A percentile compares a stretch with the other conserved stretches of the same genome.
These are phyloP conservation scores for Diadumene lineata DNA, from an alignment of 92 coral and sea anemone species.

Conservation along the genomic window DNA sequence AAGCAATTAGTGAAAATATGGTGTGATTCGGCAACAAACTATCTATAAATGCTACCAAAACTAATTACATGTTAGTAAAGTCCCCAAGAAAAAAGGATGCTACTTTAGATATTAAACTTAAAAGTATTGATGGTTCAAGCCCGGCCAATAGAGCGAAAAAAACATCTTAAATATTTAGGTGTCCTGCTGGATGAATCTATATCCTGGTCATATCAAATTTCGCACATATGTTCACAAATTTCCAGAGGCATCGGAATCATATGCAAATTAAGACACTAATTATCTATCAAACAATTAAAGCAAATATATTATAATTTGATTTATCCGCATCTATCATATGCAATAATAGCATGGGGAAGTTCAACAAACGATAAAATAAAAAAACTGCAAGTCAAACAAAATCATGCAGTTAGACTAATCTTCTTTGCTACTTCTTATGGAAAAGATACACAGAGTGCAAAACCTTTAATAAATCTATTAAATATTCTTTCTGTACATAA, in stretches of 20 bases:
- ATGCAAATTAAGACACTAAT: constrained; percentile 46
- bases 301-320: constrained; percentile 46
- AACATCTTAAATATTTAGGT: constrained; percentile 43
- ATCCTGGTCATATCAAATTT: too few species aligned
- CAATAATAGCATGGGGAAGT: too few species aligned
- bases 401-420: constrained; percentile 40
- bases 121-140: constrained; percentile 26
- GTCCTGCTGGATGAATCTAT: constrained; percentile 26
- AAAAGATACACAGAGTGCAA: constrained; percentile 48
- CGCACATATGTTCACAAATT: too few species aligned
- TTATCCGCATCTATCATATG: too few species aligned
- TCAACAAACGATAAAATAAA: too few species aligned
- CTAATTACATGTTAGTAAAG: too few species aligned
- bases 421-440: constrained; percentile 40
- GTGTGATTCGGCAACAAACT: constrained; percentile 55
- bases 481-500: constrained; percentile 41
- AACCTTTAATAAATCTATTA: constrained; percentile 41
- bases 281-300: too few species aligned
- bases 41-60: too few species aligned
- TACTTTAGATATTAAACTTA: too few species aligned
- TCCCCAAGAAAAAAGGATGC: too few species aligned
- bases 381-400: too few species aligned
- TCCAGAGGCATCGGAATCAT: constrained; percentile 48
- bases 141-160: constrained; percentile 13
- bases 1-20: constrained; percentile 50